Evolutionary conservation across 2,888 invertebrate genomes (phyloP).

Genomic region (Orthosia gothica): DNA sequence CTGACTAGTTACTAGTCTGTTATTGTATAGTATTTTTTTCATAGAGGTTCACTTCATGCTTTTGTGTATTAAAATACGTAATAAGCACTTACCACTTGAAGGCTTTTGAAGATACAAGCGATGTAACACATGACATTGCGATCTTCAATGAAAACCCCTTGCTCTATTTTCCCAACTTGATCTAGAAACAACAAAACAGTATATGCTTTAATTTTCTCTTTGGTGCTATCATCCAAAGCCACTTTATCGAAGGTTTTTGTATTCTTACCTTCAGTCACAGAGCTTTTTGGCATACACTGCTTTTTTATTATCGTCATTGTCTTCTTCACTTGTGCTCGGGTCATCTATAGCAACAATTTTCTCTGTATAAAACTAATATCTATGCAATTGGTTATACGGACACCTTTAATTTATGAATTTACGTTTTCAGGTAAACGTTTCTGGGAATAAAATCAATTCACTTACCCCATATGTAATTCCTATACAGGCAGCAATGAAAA

Average conservation of each 20-base stretch:
- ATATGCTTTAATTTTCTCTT: not conserved
- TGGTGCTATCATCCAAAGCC: not conserved
- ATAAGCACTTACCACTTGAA: conserved; percentile 78
- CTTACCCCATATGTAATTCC: conserved; percentile 53
- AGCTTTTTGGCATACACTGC: conserved; percentile 92
- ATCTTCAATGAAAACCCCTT: conserved; percentile 82
- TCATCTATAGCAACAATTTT: conserved; percentile 75
- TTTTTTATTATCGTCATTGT: conserved; percentile 92
- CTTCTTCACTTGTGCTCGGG: conserved; percentile 91
- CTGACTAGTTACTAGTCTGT: not conserved
- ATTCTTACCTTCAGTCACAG: conserved; percentile 88
- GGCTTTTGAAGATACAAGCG: conserved; percentile 81
- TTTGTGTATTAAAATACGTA: not conserved
- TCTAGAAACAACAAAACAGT: conserved; percentile 72
- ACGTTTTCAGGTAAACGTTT: not conserved
- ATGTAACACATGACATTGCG: conserved; percentile 84
- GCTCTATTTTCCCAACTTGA: conserved; percentile 81
- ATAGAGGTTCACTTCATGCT: not conserved
- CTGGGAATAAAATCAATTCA: conserved; percentile 4
- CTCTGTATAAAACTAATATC: not conserved
- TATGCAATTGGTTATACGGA: not conserved
- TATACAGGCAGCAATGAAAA: conserved; percentile 31
- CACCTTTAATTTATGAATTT: not conserved
- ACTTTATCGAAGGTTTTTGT: not conserved
- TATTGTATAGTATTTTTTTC: not conserved